Percentiles rank a stretch among this genome's conserved stretches.
These are phyloP conservation scores for Dryadula phaetusa DNA, from an alignment of 2,888 invertebrate genomes.

Conservation along the genomic window DNA sequence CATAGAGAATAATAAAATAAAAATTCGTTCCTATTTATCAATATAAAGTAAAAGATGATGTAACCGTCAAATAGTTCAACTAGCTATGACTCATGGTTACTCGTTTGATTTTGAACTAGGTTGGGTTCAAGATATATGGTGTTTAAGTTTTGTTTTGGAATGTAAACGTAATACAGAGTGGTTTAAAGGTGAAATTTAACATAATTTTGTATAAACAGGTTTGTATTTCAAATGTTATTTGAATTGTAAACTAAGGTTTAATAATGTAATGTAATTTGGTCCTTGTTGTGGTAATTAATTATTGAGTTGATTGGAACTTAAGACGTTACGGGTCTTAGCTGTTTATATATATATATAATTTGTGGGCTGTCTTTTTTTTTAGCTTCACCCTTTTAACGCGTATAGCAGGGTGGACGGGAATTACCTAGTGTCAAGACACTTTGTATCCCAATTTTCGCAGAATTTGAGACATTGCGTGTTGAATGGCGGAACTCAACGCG, in stretches of 20 bases:
- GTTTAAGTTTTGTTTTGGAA: not conserved
- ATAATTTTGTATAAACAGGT: slow-evolving; percentile 3
- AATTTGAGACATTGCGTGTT: too few relatives aligned
- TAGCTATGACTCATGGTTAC: slow-evolving; percentile 25
- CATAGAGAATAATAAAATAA: too few relatives aligned
- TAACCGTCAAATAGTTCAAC: slow-evolving; percentile 31
- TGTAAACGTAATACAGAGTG: not conserved
- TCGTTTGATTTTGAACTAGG: slow-evolving; percentile 7
- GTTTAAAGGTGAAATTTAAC: slow-evolving; percentile 6
- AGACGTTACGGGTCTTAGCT: too few relatives aligned
- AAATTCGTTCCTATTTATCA: too few relatives aligned
- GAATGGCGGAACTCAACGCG: too few relatives aligned
- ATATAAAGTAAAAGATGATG: slow-evolving; percentile 26
- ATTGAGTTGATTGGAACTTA: too few relatives aligned
- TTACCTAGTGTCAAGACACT: too few relatives aligned
- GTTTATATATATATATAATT: too few relatives aligned
- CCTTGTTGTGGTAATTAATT: slow-evolving; percentile 20
- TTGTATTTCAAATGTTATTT: slow-evolving; percentile 5
- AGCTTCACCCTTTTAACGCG: too few relatives aligned
- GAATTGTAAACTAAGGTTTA: slow-evolving; percentile 11
- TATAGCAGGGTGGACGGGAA: too few relatives aligned
- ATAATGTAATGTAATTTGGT: slow-evolving; percentile 8
- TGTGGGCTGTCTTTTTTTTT: too few relatives aligned
- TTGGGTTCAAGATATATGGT: slow-evolving; percentile 8
- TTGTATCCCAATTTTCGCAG: too few relatives aligned